Base-by-base conservation (phyloP, 2,888 invertebrate species). In the Crepidodera aurea region DNA sequence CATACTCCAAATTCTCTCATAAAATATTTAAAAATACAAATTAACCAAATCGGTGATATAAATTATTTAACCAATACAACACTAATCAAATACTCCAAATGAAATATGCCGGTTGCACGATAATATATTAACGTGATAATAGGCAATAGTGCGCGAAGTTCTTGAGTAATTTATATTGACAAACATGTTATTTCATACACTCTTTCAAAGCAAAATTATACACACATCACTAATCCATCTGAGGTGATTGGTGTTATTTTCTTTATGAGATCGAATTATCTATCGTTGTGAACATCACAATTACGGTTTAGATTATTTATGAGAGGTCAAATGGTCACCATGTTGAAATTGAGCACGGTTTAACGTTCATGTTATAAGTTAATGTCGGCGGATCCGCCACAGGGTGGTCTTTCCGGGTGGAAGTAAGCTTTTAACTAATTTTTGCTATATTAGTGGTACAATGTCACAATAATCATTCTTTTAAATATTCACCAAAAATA, bases 231-330 rank as follows among this genome's bases (percentile, higher is more conserved):
- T 60, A 60, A 64, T 64, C 55, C 54, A 53, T 60, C 60, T 51
- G 44, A 60, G 53, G 56, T 60, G 64, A 64, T 64, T 54, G 60
- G 53, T 60, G 48, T 55, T 58, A 62, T 62, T 62, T 62, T 56
- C 61, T 62, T 62, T 40, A 57, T 44, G 56, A 62, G 56, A 51
- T 37, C 51, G 51, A 53, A 54, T 60, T 48, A 60, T 60, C 60
- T 60, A 60, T 27, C 60, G 37, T 53, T 56, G 44, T 44, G 44
- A 62, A 62, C 62, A 62, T 62, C 57, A 62, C 57, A 46, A 57
- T 62, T 57, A 59, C 37, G 37, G 37, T 57, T 57, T 39, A 10
- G 51, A 37, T 57, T 62, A 57, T 62, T 62, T 51, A 62, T 51
- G 46, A 15, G 16, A 57, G 57, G 57, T 62, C 62, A 53, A 62